A percentile compares a stretch with the other conserved stretches of the same genome.
Evolutionary conservation across 2,888 invertebrate species (phyloP).

Genomic region (Drosophila aldrichi): DNA sequence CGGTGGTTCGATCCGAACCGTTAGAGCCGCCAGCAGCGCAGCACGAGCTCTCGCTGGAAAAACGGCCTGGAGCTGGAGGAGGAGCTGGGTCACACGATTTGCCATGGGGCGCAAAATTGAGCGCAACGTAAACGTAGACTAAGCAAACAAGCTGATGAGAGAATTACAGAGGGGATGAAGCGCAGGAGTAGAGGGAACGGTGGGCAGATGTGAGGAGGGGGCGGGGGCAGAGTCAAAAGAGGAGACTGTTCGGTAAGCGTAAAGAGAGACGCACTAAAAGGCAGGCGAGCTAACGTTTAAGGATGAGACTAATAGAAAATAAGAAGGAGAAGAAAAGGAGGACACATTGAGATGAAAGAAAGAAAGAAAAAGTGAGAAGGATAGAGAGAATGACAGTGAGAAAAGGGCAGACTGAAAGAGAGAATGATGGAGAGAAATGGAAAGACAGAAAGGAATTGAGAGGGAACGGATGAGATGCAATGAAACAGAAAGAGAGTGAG

Average conservation of each 20-base stretch:
- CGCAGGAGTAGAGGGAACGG: background rate
- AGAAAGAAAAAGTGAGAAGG: background rate
- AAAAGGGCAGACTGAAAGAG: background rate
- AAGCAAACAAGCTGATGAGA: conserved; percentile 23
- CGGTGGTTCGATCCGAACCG: conserved; percentile 45
- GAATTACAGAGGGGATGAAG: conserved; percentile 1
- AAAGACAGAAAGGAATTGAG: background rate
- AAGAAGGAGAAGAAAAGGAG: background rate
- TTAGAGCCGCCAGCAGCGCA: conserved; percentile 37
- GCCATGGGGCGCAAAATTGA: conserved; percentile 48
- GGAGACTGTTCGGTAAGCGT: background rate
- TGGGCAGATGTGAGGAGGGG: background rate
- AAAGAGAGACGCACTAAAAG: background rate
- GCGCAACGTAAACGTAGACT: conserved; percentile 38
- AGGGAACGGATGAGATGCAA: background rate
- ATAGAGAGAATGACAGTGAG: background rate
- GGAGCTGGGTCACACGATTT: conserved; percentile 26
- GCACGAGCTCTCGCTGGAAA: background rate
- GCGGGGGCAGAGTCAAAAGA: background rate
- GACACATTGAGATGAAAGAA: background rate
- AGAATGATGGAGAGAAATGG: background rate
- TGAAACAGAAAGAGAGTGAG: background rate
- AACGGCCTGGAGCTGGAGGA: conserved; percentile 5
- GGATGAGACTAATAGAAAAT: background rate
- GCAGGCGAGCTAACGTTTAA: background rate